A percentile compares a stretch with the other conserved stretches of the same genome.
Conservation (phyloP, 2,113 vertebrate genomes). For the Rousettus leschenaultii region DNA sequence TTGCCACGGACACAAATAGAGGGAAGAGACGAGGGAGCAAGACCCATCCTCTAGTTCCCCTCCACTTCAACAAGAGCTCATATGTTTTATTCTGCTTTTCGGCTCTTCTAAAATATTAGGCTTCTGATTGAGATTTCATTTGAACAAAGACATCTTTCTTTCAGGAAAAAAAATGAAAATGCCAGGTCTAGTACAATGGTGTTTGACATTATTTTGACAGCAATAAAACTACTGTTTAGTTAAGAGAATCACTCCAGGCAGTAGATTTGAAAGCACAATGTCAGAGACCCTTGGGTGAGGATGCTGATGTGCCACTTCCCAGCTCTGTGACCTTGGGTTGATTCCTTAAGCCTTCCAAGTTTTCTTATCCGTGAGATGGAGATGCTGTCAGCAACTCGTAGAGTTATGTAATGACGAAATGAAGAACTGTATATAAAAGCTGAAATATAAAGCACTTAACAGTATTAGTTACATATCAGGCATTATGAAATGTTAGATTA, state of each 20-base stretch:
- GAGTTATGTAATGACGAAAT: neutral
- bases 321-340: neutral
- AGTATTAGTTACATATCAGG: neutral
- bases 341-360: neutral
- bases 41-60: neutral
- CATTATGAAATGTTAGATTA: neutral
- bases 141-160: neutral
- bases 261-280: neutral
- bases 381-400: neutral
- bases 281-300: neutral
- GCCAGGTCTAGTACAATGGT: neutral
- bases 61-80: neutral
- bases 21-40: neutral
- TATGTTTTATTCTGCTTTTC: neutral
- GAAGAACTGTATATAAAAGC: neutral
- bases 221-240: neutral
- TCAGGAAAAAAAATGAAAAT: neutral
- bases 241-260: neutral
- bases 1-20: neutral
- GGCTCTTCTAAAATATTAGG: neutral
- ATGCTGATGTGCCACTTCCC: neutral
- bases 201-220: conserved; percentile 4
- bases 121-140: conserved; percentile 8
- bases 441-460: neutral
- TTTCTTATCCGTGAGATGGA: neutral